Conservation (phyloP, 2,888 invertebrate genomes). For the Caenorhabditis plicata region DNA sequence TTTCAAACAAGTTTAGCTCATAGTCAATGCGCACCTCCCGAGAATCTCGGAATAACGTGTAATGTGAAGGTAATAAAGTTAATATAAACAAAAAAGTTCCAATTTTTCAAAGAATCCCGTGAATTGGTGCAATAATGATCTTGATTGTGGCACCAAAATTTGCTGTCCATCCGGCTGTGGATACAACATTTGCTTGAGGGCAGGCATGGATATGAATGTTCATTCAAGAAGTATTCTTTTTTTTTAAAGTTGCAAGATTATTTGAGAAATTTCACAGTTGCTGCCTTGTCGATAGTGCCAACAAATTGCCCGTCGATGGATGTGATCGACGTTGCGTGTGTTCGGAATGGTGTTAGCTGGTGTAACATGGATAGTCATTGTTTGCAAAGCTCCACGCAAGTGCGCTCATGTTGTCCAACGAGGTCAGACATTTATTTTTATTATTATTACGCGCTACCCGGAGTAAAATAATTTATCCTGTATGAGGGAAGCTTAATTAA, state of each 20-base stretch:
- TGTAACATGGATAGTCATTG: background rate
- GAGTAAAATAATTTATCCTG: background rate
- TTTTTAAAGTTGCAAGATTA: background rate
- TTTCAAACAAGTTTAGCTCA: background rate
- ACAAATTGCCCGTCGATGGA: conserved; percentile 6
- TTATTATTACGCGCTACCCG: too few relatives aligned
- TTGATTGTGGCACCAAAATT: conserved; percentile 7
- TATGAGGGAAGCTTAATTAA: too few relatives aligned
- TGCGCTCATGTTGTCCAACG: conserved; percentile 6
- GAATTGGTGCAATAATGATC: conserved; percentile 22
- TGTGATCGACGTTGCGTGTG: background rate
- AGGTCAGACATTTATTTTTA: background rate
- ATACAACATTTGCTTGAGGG: conserved; percentile 5
- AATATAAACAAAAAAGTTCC: background rate
- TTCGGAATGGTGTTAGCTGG: conserved; percentile 7
- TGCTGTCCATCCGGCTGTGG: conserved; percentile 12
- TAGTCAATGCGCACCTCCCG: too few relatives aligned
- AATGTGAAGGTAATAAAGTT: conserved; percentile 3
- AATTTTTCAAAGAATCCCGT: conserved; percentile 13
- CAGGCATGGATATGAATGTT: too few relatives aligned
- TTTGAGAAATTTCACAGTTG: conserved; percentile 2
- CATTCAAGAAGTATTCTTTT: background rate
- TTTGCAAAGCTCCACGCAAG: conserved; percentile 1
- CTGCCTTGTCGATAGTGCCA: conserved; percentile 1
- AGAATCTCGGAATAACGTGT: conserved; percentile 2